These are phyloP conservation scores for Molothrus ater DNA, from an alignment of 2,797 vertebrate species.

Conservation along the genomic window DNA sequence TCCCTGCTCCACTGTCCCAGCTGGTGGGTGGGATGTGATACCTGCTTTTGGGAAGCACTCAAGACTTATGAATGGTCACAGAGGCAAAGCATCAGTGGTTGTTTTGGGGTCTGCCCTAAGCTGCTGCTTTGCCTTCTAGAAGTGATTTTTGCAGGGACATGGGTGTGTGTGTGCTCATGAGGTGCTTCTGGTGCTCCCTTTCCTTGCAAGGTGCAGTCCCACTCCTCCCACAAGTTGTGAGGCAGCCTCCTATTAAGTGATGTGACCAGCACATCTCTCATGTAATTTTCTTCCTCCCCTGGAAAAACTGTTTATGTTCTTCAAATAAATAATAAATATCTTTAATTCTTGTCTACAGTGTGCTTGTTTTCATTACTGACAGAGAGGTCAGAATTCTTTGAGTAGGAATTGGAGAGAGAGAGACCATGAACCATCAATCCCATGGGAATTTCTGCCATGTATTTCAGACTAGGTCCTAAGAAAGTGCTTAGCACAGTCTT, in stretches of 20 bases:
- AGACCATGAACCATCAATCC: neutral
- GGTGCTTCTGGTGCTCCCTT: neutral
- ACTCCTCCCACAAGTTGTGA: neutral
- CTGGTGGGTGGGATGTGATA: neutral
- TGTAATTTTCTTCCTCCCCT: neutral
- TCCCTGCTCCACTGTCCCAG: neutral
- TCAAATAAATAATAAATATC: constrained; percentile 38
- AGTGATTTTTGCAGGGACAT: neutral
- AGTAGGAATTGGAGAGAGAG: neutral
- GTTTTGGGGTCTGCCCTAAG: neutral
- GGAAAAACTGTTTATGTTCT: neutral
- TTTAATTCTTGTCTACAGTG: neutral
- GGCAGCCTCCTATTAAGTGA: neutral
- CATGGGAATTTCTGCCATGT: neutral
- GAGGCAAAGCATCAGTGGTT: neutral
- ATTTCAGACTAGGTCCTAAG: neutral
- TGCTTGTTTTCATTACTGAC: constrained; percentile 2
- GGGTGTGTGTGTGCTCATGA: rapidly evolving
- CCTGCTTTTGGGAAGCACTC: neutral
- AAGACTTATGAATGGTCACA: neutral
- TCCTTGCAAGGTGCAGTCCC: rapidly evolving
- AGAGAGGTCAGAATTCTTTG: neutral
- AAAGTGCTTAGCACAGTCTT: neutral
- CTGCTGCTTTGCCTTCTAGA: neutral
- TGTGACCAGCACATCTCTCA: neutral